These are phyloP conservation scores for Nemurella pictetii DNA, from an alignment of 2,888 invertebrate species.

Conservation along the genomic window DNA sequence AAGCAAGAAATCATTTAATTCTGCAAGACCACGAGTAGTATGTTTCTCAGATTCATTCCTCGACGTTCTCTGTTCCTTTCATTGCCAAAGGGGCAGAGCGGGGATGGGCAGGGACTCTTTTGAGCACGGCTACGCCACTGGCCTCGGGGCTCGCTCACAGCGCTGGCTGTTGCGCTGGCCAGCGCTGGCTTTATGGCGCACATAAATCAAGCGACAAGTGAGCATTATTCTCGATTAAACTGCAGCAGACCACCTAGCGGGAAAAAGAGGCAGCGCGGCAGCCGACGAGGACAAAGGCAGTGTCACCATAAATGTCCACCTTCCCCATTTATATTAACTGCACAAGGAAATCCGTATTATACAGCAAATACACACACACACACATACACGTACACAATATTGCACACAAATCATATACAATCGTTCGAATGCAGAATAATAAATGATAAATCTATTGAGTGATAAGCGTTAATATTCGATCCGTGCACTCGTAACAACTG, in stretches of 20 bases:
- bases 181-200: neutral
- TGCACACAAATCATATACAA: constrained; percentile 3
- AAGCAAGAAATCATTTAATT: no score
- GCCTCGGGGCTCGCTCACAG: neutral
- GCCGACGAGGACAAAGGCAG: constrained; percentile 5
- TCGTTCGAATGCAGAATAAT: neutral
- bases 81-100: no score
- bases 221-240: constrained; percentile 28
- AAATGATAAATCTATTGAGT: neutral
- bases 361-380: constrained; percentile 3
- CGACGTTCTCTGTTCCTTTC: no score
- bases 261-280: constrained; percentile 14
- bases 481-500: neutral
- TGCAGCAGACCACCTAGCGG: constrained; percentile 25
- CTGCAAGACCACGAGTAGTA: no score
- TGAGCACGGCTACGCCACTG: no score
- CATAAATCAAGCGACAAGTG: constrained; percentile 22
- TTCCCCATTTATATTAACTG: neutral
- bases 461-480: neutral
- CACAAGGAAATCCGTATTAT: constrained; percentile 10
- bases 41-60: no score
- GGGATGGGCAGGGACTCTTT: no score
- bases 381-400: constrained; percentile 8
- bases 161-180: neutral
- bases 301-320: constrained; percentile 27